These are phyloP conservation scores for Valencia hispanica DNA, from an alignment of 2,797 vertebrate genomes.

Conservation along the genomic window DNA sequence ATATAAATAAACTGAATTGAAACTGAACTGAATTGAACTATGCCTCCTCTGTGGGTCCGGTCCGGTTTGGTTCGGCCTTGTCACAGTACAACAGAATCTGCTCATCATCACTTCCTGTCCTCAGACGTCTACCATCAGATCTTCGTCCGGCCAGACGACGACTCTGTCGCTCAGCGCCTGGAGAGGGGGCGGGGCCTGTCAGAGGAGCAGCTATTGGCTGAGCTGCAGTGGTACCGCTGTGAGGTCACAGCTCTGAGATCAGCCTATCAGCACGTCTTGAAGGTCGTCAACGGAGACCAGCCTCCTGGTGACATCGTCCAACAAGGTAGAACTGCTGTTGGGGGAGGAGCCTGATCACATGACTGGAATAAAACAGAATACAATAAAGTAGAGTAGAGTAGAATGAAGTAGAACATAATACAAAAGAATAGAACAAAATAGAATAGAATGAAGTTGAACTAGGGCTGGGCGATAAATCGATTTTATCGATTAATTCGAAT, in stretches of 20 bases:
- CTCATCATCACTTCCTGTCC: conserved; percentile 42
- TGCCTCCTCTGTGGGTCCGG: conserved; percentile 1
- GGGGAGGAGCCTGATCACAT: neutral
- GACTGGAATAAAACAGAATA: neutral
- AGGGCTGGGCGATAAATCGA: no score
- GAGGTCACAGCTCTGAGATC: conserved; percentile 78
- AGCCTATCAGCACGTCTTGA: conserved; percentile 80
- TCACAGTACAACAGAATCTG: neutral
- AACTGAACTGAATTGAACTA: no score
- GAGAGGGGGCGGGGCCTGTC: conserved; percentile 52
- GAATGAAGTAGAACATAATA: no score
- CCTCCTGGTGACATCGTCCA: conserved; percentile 85
- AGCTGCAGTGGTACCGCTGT: conserved; percentile 78
- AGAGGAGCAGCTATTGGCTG: conserved; percentile 68
- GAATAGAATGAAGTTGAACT: no score
- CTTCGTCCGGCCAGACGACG: conserved; percentile 80
- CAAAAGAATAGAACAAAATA: no score
- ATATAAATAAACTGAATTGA: no score
- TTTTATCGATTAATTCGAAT: no score
- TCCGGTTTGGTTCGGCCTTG: neutral
- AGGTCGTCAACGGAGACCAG: conserved; percentile 85
- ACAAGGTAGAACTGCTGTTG: conserved; percentile 80
- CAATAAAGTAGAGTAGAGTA: no score
- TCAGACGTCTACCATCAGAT: conserved; percentile 64
- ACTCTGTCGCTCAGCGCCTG: conserved; percentile 72